Evolutionary conservation across 2,797 vertebrate genomes (phyloP), one percentile per base, ranked within the genome.

Genomic region (Bradypodion pumilum): DNA sequence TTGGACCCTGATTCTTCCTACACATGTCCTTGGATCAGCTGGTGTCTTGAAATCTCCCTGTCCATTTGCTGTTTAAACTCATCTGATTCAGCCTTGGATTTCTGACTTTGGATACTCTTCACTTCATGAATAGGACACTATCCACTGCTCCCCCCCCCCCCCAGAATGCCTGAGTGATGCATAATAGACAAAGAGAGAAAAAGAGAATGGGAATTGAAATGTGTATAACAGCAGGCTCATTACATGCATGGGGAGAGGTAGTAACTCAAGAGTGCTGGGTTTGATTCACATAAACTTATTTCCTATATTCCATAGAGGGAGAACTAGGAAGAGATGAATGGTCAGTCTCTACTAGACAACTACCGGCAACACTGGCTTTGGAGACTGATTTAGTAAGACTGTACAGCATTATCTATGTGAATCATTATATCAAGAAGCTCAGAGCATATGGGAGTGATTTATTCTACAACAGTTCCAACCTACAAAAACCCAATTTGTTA

Each of bases 401-500:
- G 44, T 56, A 52, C 37, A 46, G 12, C 29, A 49, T 74, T 42
- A 46, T 32, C 29, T 59, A 32, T 75, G 40, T 62, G 75, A 85
- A 85, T 29, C 49, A 59, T 85, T 68, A 23, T 75, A 60, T n/a
- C 40, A 68, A 75, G 29, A 68, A 80, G 37, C 69, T 69, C 63
- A 69, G 63, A 69, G 49, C 32, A 44, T 68, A 74, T 1, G 49
- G 37, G 19, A 79, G 59, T 62, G 16, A 75, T 62, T 70, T 76
- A 76, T 69, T 70, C 19, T 81, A 40, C 40, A 81, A 42, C 52
- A 37, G 4, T 76, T 56, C 56, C 65, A n/a, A 46, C n/a, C 52
- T 25, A 76, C 40, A 37, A 70, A 49, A 68, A 81, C 76, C 74
- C 82, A 77, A 46, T 81, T 76, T 70, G 40, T 70, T 52, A 74